phyloP scores from a whole-genome alignment of 2,888 invertebrate genomes.

The Heteromurus nitidus region DNA sequence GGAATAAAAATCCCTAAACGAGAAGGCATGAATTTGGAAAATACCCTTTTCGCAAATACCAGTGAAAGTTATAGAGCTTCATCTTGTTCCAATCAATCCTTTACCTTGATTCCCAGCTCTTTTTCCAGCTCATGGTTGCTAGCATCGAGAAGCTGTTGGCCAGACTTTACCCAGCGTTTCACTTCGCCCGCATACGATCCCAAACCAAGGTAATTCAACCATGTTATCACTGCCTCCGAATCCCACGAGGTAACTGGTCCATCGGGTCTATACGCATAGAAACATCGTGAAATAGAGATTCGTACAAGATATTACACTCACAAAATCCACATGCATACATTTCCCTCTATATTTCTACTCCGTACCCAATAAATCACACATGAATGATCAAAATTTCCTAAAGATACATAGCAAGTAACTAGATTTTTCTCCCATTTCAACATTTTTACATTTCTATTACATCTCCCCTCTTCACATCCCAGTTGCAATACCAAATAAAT shows the following conservation, averaged over 20 bases:
- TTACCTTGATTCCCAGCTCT: slow-evolving; percentile 80
- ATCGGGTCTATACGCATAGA: slow-evolving; percentile 81
- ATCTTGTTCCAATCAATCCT: slow-evolving; percentile 15
- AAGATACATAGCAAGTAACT: background rate
- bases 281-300: no score
- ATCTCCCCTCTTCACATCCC: background rate
- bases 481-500: background rate
- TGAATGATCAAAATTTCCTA: slow-evolving; percentile 45
- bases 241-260: slow-evolving; percentile 89
- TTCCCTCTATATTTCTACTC: background rate
- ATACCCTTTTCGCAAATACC: no score
- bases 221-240: slow-evolving; percentile 86
- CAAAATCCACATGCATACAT: no score
- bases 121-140: slow-evolving; percentile 90
- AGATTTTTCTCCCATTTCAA: background rate
- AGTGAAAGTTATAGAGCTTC: no score
- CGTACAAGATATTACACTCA: slow-evolving; percentile 64
- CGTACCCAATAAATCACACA: slow-evolving; percentile 39
- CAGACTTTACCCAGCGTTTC: slow-evolving; percentile 88
- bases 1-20: no score
- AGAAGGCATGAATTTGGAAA: no score
- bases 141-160: slow-evolving; percentile 87
- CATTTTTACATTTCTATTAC: background rate
- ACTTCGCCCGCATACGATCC: slow-evolving; percentile 87
- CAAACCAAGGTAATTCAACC: slow-evolving; percentile 86